Evolutionary conservation across 1,140 invertebrate species (phyloP).

Genomic region (Drusus annulatus): DNA sequence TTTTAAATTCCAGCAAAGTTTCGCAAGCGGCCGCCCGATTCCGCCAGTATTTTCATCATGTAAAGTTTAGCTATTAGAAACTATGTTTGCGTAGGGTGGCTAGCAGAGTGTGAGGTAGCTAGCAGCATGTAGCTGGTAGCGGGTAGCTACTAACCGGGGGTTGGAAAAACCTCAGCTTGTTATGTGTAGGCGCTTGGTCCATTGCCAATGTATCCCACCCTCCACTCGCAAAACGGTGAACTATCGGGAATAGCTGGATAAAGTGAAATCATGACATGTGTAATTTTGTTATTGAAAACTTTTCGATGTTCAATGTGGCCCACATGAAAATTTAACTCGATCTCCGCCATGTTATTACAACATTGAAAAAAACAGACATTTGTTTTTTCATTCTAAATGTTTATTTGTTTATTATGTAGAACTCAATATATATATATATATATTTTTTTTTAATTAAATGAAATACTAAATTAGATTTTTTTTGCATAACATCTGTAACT

Average conservation of each 20-base stretch:
- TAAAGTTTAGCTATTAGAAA: constrained; percentile 28
- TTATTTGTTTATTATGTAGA: too few species aligned
- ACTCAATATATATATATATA: too few species aligned
- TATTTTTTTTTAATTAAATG: too few species aligned
- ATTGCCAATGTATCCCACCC: not conserved
- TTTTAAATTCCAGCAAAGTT: not conserved
- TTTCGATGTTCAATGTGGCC: not conserved
- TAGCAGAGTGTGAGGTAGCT: not conserved
- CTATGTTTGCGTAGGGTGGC: not conserved
- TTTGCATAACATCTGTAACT: too few species aligned
- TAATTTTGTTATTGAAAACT: constrained; percentile 13
- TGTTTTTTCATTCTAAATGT: too few species aligned
- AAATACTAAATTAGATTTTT: too few species aligned
- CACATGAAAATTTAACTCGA: not conserved
- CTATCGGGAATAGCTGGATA: constrained; percentile 13
- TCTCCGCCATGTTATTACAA: too few species aligned
- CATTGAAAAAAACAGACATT: too few species aligned
- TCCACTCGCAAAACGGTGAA: not conserved
- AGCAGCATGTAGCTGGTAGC: too few species aligned
- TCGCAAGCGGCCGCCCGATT: not conserved
- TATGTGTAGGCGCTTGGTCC: not conserved
- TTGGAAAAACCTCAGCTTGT: constrained; percentile 5
- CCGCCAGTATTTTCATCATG: constrained; percentile 10
- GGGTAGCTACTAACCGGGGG: too few species aligned
- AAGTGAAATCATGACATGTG: constrained; percentile 17